Conservation (phyloP, 2,113 vertebrate species). For the Nyctereutes procyonoides region DNA sequence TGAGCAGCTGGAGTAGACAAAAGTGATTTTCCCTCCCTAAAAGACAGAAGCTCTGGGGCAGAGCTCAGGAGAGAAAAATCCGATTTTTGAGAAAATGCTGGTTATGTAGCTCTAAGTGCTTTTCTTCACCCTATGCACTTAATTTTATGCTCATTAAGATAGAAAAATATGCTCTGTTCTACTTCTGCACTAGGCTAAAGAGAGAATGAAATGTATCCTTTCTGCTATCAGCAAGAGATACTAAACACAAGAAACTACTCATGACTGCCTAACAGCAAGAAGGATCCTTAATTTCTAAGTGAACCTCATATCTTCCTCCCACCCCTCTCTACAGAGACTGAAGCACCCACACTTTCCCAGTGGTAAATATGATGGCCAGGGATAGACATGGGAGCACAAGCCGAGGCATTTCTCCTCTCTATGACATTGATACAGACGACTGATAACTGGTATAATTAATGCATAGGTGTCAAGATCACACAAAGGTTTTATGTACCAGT, state of each 20-base stretch:
- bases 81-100: conserved; percentile 46
- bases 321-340: neutral
- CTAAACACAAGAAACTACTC: conserved; percentile 39
- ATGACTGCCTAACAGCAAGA: neutral
- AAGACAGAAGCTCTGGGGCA: conserved; percentile 30
- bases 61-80: conserved; percentile 16
- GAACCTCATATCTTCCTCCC: neutral
- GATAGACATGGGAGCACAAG: neutral
- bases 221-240: conserved; percentile 32
- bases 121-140: conserved; percentile 33
- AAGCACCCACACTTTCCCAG: neutral
- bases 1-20: neutral
- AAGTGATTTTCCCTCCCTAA: neutral
- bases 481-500: neutral
- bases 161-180: conserved; percentile 33
- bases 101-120: neutral
- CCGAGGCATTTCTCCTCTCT: neutral
- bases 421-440: neutral
- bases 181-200: neutral
- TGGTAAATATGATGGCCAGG: neutral
- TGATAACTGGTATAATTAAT: neutral
- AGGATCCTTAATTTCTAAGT: neutral
- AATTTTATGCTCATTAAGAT: conserved; percentile 44
- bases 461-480: neutral
- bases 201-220: conserved; percentile 22